Conservation (phyloP, 2,888 invertebrate species). For the Brassicogethes aeneus region DNA sequence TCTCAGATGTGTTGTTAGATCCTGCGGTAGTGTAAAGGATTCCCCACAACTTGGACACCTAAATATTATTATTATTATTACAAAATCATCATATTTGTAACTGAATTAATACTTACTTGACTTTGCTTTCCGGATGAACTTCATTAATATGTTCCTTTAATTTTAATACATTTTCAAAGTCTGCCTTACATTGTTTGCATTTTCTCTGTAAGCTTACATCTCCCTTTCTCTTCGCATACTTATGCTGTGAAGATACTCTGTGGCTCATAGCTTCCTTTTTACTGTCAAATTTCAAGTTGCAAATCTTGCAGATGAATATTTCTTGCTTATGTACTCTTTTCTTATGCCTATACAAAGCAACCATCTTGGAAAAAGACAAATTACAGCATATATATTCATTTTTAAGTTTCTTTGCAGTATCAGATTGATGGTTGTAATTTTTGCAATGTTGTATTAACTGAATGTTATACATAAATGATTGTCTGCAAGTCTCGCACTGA, state of each 20-base stretch:
- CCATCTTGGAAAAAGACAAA: conserved; percentile 49
- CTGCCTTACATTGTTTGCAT: conserved; percentile 53
- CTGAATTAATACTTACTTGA: conserved; percentile 46
- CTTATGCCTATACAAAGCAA: conserved; percentile 60
- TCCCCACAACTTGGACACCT: conserved; percentile 66
- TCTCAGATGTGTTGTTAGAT: conserved; percentile 63
- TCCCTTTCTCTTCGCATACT: conserved; percentile 42
- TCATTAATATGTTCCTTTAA: conserved; percentile 54
- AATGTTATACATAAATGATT: conserved; percentile 65
- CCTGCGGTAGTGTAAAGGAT: conserved; percentile 62
- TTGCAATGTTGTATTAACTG: conserved; percentile 57
- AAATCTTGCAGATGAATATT: conserved; percentile 60
- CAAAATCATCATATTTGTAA: no score
- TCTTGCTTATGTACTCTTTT: conserved; percentile 50
- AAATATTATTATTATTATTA: no score
- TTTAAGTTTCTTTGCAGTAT: conserved; percentile 35
- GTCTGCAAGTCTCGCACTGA: conserved; percentile 57
- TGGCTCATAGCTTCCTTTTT: conserved; percentile 56
- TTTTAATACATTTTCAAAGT: conserved; percentile 45
- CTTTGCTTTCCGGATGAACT: conserved; percentile 53
- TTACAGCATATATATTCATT: conserved; percentile 58
- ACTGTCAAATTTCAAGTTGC: conserved; percentile 53
- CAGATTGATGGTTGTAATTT: conserved; percentile 36
- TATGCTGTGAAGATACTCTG: conserved; percentile 55
- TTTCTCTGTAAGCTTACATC: conserved; percentile 40